These are phyloP conservation scores for Perodicticus potto DNA, from an alignment of 2,797 vertebrate genomes.

Conservation along the genomic window DNA sequence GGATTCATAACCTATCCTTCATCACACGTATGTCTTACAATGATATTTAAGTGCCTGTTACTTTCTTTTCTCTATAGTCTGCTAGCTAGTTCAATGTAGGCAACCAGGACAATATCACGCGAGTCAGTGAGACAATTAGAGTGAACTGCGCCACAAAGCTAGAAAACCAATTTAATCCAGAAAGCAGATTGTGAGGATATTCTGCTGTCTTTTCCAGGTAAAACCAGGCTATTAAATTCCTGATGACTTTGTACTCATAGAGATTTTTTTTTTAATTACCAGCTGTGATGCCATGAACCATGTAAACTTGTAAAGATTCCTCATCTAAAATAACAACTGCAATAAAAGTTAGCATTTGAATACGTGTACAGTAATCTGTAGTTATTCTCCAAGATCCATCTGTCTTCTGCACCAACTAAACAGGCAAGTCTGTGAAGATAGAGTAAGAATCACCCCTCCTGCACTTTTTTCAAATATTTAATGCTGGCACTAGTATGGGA, in stretches of 20 bases:
- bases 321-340: constrained; percentile 22
- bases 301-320: not conserved
- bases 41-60: not conserved
- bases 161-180: not conserved
- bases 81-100: not conserved
- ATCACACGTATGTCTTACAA: not conserved
- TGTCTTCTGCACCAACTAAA: not conserved
- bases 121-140: not conserved
- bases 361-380: not conserved
- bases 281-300: not conserved
- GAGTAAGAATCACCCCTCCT: not conserved
- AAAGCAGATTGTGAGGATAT: not conserved
- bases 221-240: not conserved
- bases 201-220: not conserved
- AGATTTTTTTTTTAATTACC: not conserved
- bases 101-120: not conserved
- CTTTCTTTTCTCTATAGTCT: not conserved
- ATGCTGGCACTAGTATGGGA: not conserved
- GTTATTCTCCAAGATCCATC: not conserved
- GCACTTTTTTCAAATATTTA: not conserved
- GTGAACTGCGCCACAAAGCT: not conserved
- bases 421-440: not conserved
- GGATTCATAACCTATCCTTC: not conserved
- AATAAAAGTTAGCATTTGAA: not conserved
- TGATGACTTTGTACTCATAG: not conserved